Conservation (phyloP, 2,113 vertebrate species). For the Dasyurus viverrinus region DNA sequence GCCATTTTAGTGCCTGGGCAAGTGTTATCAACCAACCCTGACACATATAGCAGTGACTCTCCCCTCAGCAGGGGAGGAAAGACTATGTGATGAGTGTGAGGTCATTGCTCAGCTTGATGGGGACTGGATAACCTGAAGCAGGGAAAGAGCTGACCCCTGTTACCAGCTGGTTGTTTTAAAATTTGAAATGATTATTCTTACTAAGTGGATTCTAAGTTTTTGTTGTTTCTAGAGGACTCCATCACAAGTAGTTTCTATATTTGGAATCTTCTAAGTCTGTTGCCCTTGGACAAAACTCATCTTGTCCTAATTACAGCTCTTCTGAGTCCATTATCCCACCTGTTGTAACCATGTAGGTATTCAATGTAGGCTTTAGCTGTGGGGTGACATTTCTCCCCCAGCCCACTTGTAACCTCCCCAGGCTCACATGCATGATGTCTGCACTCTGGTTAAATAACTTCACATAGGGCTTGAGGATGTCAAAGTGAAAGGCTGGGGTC, state of each 20-base stretch:
- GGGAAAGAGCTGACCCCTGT: not conserved
- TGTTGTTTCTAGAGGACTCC: not conserved
- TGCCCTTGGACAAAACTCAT: not conserved
- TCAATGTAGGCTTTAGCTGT: not conserved
- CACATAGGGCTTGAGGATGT: not conserved
- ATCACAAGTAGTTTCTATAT: not conserved
- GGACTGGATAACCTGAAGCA: not conserved
- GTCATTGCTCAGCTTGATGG: not conserved
- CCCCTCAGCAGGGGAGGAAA: not conserved
- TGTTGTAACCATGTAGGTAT: not conserved
- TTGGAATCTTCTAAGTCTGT: not conserved
- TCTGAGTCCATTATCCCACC: not conserved
- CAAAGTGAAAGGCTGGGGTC: not conserved
- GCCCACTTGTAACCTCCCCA: not conserved
- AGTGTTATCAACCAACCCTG: not conserved
- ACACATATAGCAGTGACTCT: not conserved
- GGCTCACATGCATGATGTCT: conserved; percentile 79
- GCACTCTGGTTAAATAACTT: conserved; percentile 84
- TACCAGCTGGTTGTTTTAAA: not conserved
- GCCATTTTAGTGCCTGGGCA: not conserved
- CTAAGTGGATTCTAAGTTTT: not conserved
- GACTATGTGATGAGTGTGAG: not conserved
- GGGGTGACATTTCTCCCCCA: not conserved
- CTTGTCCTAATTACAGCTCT: not conserved
- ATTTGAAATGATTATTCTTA: not conserved